These are phyloP conservation scores for Pelodiscus sinensis DNA, from an alignment of 2,113 vertebrate genomes.

Conservation along the genomic window DNA sequence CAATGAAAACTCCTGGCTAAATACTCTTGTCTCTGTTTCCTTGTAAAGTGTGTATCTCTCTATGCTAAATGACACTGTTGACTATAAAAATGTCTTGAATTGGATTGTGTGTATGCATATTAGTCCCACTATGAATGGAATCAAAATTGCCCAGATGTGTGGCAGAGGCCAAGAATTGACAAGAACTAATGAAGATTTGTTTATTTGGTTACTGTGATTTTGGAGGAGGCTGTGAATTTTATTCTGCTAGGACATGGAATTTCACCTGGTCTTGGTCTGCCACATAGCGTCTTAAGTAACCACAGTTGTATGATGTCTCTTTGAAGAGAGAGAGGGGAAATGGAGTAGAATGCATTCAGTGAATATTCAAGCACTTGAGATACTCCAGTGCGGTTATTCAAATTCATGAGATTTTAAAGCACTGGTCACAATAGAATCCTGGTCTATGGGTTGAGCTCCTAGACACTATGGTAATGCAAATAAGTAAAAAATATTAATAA, in stretches of 20 bases:
- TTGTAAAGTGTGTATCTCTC: background rate
- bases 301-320: background rate
- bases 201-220: background rate
- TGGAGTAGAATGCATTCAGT: background rate
- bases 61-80: background rate
- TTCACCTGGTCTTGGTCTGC: background rate
- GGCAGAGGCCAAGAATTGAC: background rate
- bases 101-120: background rate
- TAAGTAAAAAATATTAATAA: background rate
- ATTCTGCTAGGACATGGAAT: background rate
- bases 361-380: background rate
- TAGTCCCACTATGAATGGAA: background rate
- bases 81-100: background rate
- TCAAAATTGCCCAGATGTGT: background rate
- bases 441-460: background rate
- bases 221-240: background rate
- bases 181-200: background rate
- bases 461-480: background rate
- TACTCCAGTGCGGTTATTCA: background rate
- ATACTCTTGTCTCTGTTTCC: background rate
- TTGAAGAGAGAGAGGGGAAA: background rate
- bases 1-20: constrained; percentile 7
- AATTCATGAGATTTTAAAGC: background rate
- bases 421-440: background rate
- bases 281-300: background rate